Percentiles rank a stretch among this genome's conserved stretches.
Conservation (phyloP, 2,888 invertebrate species). For the Eulithis testata region DNA sequence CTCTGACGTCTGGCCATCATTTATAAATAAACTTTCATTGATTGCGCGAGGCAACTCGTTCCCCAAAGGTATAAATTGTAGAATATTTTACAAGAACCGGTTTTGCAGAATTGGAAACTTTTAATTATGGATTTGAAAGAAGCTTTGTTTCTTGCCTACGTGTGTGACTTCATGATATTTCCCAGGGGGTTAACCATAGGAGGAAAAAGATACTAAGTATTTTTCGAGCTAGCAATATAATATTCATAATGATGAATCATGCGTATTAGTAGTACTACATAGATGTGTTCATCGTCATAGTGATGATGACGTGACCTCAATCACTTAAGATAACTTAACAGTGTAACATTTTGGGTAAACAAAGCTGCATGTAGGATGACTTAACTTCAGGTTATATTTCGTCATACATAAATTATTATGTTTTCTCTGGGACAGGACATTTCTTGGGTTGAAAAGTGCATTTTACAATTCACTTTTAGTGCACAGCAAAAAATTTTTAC, state of each 20-base stretch:
- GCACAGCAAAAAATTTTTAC: background rate
- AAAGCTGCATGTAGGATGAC: background rate
- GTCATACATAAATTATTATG: background rate
- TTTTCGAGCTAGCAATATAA: background rate
- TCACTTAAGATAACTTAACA: background rate
- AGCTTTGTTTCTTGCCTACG: slow-evolving; percentile 8
- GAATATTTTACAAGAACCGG: slow-evolving; percentile 36
- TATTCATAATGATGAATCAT: slow-evolving; percentile 34
- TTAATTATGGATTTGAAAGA: slow-evolving; percentile 10
- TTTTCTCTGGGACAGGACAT: background rate
- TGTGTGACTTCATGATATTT: slow-evolving; percentile 35
- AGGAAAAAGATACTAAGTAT: slow-evolving; percentile 31
- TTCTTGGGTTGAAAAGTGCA: background rate
- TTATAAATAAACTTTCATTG: slow-evolving; percentile 54
- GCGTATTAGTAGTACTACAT: slow-evolving; percentile 4
- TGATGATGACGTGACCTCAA: slow-evolving; percentile 42
- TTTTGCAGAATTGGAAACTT: slow-evolving; percentile 27
- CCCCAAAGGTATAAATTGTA: slow-evolving; percentile 34
- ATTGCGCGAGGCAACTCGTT: slow-evolving; percentile 44
- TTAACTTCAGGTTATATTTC: background rate
- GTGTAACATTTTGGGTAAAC: background rate
- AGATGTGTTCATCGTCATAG: slow-evolving; percentile 30
- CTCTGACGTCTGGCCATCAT: slow-evolving; percentile 51
- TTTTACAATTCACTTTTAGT: background rate
- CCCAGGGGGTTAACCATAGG: slow-evolving; percentile 23